These are phyloP conservation scores for Pipa parva DNA, from an alignment of 2,113 vertebrate genomes.

Conservation along the genomic window DNA sequence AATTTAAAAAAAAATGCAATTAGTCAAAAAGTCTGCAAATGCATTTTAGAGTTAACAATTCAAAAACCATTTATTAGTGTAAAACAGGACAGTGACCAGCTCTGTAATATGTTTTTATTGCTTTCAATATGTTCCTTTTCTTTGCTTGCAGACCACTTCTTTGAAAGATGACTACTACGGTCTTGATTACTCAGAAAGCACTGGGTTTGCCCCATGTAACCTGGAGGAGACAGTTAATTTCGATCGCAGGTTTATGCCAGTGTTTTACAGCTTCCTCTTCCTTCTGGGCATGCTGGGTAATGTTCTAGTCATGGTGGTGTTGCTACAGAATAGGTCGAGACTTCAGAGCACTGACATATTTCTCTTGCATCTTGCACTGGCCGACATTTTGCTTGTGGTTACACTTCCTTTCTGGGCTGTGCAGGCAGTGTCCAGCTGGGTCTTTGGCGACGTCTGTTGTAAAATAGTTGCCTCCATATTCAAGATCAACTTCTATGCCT, in stretches of 20 bases:
- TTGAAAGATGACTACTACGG: too few species aligned
- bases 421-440: constrained; percentile 61
- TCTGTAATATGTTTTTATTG: background rate
- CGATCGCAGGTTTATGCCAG: constrained; percentile 62
- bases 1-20: too few species aligned
- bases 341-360: constrained; percentile 78
- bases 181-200: constrained; percentile 17
- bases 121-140: background rate
- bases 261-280: constrained; percentile 67
- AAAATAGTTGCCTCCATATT: constrained; percentile 71
- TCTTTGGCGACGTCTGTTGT: constrained; percentile 66
- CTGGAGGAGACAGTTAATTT: constrained; percentile 50
- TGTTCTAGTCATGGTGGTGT: constrained; percentile 60
- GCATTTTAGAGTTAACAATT: too few species aligned
- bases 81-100: too few species aligned
- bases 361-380: constrained; percentile 73
- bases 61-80: too few species aligned
- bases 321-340: constrained; percentile 54
- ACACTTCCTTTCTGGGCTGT: constrained; percentile 75
- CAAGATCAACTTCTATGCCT: constrained; percentile 81
- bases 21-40: too few species aligned
- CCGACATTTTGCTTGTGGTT: constrained; percentile 71
- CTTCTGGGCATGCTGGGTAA: constrained; percentile 75
- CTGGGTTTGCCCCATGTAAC: constrained; percentile 46
- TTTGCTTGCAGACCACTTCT: background rate